phyloP scores from a whole-genome alignment of 64 coral and sea anemone species.

The Porites australiensis region DNA sequence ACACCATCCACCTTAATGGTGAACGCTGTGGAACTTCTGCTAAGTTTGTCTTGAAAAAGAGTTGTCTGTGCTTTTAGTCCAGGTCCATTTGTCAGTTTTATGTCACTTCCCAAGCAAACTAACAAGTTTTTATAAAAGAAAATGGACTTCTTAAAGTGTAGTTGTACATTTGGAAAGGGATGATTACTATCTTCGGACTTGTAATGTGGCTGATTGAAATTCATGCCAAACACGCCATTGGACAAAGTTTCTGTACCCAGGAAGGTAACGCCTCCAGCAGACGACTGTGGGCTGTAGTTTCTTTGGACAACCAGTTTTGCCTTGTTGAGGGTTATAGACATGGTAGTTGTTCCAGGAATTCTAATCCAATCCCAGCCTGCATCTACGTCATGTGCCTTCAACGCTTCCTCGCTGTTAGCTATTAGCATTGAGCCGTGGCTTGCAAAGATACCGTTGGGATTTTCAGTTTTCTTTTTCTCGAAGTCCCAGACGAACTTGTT shows the following conservation, averaged over 20 bases:
- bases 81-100: background rate
- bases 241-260: background rate
- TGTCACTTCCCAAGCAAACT: slow-evolving; percentile 67
- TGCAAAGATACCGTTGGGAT: slow-evolving; percentile 70
- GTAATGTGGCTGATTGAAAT: slow-evolving; percentile 68
- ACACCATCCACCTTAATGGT: background rate
- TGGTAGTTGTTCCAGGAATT: slow-evolving; percentile 80
- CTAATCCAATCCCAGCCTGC: slow-evolving; percentile 88
- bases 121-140: slow-evolving; percentile 76
- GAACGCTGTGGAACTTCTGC: background rate
- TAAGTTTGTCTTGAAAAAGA: slow-evolving; percentile 73
- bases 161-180: background rate
- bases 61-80: slow-evolving; percentile 41
- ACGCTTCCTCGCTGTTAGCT: slow-evolving; percentile 60
- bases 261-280: slow-evolving; percentile 63
- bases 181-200: background rate
- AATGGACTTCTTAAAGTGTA: slow-evolving; percentile 83
- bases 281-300: background rate
- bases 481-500: slow-evolving; percentile 69
- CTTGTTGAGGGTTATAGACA: slow-evolving; percentile 23
- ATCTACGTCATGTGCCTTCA: slow-evolving; percentile 63
- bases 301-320: slow-evolving; percentile 32
- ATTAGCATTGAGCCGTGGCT: slow-evolving; percentile 80
- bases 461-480: slow-evolving; percentile 45
- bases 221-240: slow-evolving; percentile 88